These are phyloP conservation scores for Siniperca obscura DNA, from an alignment of 2,797 vertebrate species.

Conservation along the genomic window DNA sequence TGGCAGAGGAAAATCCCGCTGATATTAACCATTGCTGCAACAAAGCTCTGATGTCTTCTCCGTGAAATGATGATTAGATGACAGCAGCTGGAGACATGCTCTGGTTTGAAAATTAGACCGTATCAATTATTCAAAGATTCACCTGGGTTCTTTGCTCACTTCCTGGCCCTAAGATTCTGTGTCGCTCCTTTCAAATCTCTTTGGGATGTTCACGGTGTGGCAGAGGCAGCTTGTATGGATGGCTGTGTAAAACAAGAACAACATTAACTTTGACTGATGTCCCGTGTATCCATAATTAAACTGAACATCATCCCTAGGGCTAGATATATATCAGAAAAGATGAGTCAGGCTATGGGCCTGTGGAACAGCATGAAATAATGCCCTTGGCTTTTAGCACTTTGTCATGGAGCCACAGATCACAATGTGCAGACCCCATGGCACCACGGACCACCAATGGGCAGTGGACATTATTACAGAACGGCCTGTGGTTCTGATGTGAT, in stretches of 20 bases:
- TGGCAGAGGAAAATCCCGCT: constrained; percentile 25
- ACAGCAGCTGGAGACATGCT: constrained; percentile 61
- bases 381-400: constrained; percentile 70
- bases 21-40: constrained; percentile 41
- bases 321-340: constrained; percentile 73
- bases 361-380: constrained; percentile 75
- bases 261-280: constrained; percentile 77
- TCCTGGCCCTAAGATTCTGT: constrained; percentile 46
- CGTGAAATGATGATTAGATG: constrained; percentile 67
- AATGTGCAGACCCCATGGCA: constrained; percentile 66
- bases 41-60: constrained; percentile 58
- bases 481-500: constrained; percentile 71
- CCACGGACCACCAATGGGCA: constrained; percentile 73
- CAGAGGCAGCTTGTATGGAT: constrained; percentile 52
- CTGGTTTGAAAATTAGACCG: constrained; percentile 64
- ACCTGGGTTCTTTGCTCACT: constrained; percentile 63
- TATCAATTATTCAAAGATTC: constrained; percentile 73
- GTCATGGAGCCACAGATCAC: constrained; percentile 72
- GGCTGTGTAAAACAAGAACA: constrained; percentile 74
- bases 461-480: constrained; percentile 69
- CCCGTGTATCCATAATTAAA: constrained; percentile 76
- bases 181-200: constrained; percentile 45
- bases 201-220: constrained; percentile 39
- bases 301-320: constrained; percentile 73
- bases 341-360: constrained; percentile 66